Base-by-base conservation (phyloP, 2,888 invertebrate species). In the Drosophila cracens region DNA sequence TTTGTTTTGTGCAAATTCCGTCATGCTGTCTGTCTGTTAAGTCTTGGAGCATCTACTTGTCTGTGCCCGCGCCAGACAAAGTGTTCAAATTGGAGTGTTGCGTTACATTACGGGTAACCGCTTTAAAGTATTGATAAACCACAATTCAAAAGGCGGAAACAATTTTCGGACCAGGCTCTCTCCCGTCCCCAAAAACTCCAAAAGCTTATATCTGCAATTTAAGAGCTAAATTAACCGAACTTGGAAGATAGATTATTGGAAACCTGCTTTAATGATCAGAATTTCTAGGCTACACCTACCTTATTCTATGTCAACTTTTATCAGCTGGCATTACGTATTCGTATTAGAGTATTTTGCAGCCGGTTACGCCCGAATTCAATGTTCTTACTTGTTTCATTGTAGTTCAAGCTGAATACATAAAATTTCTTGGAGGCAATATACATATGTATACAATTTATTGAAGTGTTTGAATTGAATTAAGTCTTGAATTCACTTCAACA, bases 401-500 rank as follows among this genome's bases (percentile, higher is more conserved):
- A 11, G n/a, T 25, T 40, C 29, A 21, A 33, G 25, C 33, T 7
- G 46, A 46, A 46, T 11, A 29, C 18, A 25, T 48, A 31, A 62
- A 13, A 43, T 61, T 63, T 57, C 29, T 52, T 36, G 43, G 43
- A 53, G 63, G 6, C 2, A 13, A 31, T 7, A 43, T 18, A 13
- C 11, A 48, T n/a, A 49, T 11, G 25, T 34, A 34, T 11, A 0
- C 2, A 53, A 25, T 25, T 11, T 58, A 56, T 51, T 48, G 4
- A 36, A 43, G 25, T 34, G 6, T n/a, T 36, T 16, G 18, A 13
- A 18, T 8, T 21, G 10, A 38, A 27, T 29, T 7, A 58, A 48
- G 29, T 68, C 34, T 65, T 57, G 52, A 38, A 31, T 38, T 40
- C 8, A 40, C 48, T 40, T 63, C 52, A 57, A 25, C 16, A 38